Percentiles rank a stretch among this genome's conserved stretches.
phyloP scores from a whole-genome alignment of 2,797 vertebrate genomes.

The Gallinago nigripennis region DNA sequence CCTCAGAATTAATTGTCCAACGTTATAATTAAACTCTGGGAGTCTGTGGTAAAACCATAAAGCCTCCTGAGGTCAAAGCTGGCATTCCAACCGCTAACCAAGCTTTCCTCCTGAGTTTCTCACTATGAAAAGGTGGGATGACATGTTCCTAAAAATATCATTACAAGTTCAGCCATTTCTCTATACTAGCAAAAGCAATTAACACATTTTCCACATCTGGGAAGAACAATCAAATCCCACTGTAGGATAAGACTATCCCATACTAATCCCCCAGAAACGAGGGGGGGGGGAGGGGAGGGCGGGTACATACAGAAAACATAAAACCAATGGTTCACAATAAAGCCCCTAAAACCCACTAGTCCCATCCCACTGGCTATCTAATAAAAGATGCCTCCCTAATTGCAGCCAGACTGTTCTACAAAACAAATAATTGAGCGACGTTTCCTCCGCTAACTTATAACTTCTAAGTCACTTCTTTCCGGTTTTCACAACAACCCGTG shows the following conservation, averaged over 20 bases:
- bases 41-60: background rate
- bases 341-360: background rate
- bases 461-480: rapidly evolving
- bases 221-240: background rate
- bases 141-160: background rate
- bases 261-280: background rate
- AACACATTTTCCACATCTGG: background rate
- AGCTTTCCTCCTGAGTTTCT: background rate
- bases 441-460: background rate
- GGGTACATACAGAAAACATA: background rate
- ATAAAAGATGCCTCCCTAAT: rapidly evolving
- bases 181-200: background rate
- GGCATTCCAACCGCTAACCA: background rate
- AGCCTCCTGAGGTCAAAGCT: background rate
- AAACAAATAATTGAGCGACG: background rate
- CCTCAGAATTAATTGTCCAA: background rate
- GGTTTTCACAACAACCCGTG: background rate
- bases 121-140: background rate
- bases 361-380: background rate
- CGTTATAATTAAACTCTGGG: background rate
- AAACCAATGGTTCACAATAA: background rate
- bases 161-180: background rate
- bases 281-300: too few relatives aligned
- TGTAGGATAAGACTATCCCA: background rate
- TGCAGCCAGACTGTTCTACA: rapidly evolving